These are phyloP conservation scores for Sylvia atricapilla DNA, from an alignment of 2,113 vertebrate genomes.

Conservation along the genomic window DNA sequence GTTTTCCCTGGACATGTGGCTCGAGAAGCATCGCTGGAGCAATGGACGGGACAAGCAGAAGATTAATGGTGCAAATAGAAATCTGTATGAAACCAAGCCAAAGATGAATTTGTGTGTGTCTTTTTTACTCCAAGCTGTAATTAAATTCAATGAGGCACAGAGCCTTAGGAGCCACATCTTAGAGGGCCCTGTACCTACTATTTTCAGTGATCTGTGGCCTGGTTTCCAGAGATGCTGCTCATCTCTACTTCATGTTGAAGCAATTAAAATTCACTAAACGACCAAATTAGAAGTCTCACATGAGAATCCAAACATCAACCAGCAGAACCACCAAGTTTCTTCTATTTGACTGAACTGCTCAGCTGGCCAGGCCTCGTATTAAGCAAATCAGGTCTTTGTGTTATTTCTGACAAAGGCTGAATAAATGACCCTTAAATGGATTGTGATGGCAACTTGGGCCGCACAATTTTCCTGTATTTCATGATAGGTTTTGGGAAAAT, in stretches of 20 bases:
- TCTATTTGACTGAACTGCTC: background rate
- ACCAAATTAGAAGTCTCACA: background rate
- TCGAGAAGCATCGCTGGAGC: background rate
- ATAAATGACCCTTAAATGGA: background rate
- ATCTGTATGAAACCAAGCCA: background rate
- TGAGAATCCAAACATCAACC: background rate
- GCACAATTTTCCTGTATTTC: background rate
- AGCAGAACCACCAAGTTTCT: background rate
- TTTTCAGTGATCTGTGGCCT: background rate
- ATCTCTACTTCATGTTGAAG: background rate
- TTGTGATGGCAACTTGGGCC: background rate
- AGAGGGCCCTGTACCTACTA: background rate
- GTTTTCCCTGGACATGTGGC: background rate
- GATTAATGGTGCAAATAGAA: background rate
- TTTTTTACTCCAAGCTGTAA: background rate
- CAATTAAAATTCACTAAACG: background rate
- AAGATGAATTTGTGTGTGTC: background rate
- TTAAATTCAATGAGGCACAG: background rate
- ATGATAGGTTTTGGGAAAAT: background rate
- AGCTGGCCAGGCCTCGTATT: background rate
- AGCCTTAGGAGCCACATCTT: background rate
- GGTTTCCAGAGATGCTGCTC: background rate
- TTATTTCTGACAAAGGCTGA: background rate
- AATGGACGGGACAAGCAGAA: background rate
- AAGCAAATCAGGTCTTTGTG: background rate